phyloP scores from a whole-genome alignment of 2,888 invertebrate genomes.

The Poecilus cupreus region DNA sequence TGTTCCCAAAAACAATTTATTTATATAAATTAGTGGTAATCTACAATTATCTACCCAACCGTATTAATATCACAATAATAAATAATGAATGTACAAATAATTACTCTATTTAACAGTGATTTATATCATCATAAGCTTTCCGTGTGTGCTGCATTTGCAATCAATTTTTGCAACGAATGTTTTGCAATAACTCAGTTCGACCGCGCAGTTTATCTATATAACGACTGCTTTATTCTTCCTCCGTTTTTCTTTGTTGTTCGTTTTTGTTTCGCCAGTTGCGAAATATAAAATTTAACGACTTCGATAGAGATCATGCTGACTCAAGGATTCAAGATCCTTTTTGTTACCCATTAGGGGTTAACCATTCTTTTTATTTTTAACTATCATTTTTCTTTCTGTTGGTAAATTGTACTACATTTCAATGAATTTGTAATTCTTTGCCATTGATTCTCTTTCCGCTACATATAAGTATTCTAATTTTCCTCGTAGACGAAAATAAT shows the following conservation, averaged over 20 bases:
- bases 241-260: not conserved
- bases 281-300: constrained; percentile 47
- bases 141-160: constrained; percentile 18
- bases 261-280: constrained; percentile 37
- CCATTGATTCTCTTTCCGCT: too few relatives aligned
- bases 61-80: constrained; percentile 13
- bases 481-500: too few relatives aligned
- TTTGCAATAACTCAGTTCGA: not conserved
- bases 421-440: too few relatives aligned
- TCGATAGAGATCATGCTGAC: constrained; percentile 32
- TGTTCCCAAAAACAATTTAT: constrained; percentile 20
- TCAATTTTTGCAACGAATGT: constrained; percentile 29
- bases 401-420: not conserved
- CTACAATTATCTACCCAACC: not conserved
- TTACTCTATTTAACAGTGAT: constrained; percentile 29
- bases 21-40: not conserved
- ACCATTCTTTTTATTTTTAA: constrained; percentile 9
- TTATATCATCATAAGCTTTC: not conserved
- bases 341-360: not conserved
- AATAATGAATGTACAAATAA: constrained; percentile 33
- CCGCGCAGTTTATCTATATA: constrained; percentile 28
- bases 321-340: not conserved
- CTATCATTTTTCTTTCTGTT: not conserved
- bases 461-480: too few relatives aligned
- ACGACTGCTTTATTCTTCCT: constrained; percentile 12